Conservation (phyloP, 2,888 invertebrate species). For the Trissoscelio sp. region DNA sequence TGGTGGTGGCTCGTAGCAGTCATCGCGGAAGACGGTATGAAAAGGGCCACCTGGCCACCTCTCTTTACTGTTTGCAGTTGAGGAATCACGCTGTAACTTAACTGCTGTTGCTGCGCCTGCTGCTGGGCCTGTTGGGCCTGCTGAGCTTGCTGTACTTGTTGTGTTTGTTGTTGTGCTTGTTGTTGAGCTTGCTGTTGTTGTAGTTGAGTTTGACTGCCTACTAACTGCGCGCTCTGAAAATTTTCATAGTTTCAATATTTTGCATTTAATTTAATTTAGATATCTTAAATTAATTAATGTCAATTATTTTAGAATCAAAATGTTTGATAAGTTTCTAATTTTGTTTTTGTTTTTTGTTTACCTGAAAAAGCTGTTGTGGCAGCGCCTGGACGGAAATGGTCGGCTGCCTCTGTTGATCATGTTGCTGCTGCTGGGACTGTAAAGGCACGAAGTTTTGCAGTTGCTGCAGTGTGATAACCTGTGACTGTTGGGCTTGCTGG, state of each 20-base stretch:
- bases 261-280: too few species aligned
- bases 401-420: slow-evolving; percentile 80
- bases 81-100: slow-evolving; percentile 85
- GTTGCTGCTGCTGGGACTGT: slow-evolving; percentile 81
- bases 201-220: slow-evolving; percentile 77
- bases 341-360: too few species aligned
- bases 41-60: slow-evolving; percentile 96
- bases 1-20: slow-evolving; percentile 84
- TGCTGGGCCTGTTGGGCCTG: slow-evolving; percentile 83
- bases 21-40: slow-evolving; percentile 92
- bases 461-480: slow-evolving; percentile 84
- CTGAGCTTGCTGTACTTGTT: slow-evolving; percentile 78
- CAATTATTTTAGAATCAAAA: too few species aligned
- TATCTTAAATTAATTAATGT: too few species aligned
- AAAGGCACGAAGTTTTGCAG: slow-evolving; percentile 84
- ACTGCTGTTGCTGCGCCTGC: slow-evolving; percentile 85
- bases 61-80: slow-evolving; percentile 96
- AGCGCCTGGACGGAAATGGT: slow-evolving; percentile 84
- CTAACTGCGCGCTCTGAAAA: slow-evolving; percentile 80
- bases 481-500: slow-evolving; percentile 81
- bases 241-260: background rate
- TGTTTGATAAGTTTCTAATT: too few species aligned
- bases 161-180: slow-evolving; percentile 82
- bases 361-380: slow-evolving; percentile 85
- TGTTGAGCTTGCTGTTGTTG: slow-evolving; percentile 82